phyloP scores from a whole-genome alignment of 2,113 vertebrate species.

The Phylloscopus whistleri region DNA sequence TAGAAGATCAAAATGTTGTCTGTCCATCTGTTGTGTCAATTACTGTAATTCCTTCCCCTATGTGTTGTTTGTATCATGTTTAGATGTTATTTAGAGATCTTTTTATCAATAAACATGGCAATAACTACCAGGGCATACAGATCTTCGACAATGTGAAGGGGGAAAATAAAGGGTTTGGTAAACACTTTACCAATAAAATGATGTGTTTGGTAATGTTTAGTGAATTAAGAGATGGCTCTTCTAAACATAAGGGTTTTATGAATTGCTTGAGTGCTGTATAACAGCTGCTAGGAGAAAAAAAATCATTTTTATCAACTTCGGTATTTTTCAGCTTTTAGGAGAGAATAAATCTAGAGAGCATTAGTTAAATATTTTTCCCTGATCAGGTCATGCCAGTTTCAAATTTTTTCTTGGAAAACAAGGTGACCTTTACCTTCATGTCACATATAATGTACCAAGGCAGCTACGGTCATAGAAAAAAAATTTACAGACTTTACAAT shows the following conservation, averaged over 20 bases:
- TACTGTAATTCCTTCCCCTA: slow-evolving; percentile 1
- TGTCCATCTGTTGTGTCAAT: not conserved
- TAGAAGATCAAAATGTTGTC: not conserved
- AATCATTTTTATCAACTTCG: not conserved
- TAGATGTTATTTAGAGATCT: not conserved
- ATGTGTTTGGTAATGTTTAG: not conserved
- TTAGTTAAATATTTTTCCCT: not conserved
- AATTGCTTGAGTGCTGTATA: not conserved
- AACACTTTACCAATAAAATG: not conserved
- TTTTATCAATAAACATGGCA: not conserved
- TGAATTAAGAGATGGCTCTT: not conserved
- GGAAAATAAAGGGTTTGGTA: not conserved
- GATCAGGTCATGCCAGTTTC: not conserved
- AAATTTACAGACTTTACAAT: not conserved
- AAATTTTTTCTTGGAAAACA: not conserved
- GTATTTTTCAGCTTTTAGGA: not conserved
- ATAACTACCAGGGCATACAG: not conserved
- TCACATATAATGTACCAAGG: not conserved
- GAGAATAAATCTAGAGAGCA: not conserved
- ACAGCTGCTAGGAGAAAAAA: not conserved
- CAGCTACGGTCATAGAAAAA: not conserved
- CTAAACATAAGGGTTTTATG: not conserved
- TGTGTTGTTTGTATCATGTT: not conserved
- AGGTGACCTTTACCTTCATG: not conserved
- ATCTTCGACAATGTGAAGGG: not conserved